Evolutionary conservation across 1,140 invertebrate species (phyloP).

Genomic region (Mercenaria mercenaria): DNA sequence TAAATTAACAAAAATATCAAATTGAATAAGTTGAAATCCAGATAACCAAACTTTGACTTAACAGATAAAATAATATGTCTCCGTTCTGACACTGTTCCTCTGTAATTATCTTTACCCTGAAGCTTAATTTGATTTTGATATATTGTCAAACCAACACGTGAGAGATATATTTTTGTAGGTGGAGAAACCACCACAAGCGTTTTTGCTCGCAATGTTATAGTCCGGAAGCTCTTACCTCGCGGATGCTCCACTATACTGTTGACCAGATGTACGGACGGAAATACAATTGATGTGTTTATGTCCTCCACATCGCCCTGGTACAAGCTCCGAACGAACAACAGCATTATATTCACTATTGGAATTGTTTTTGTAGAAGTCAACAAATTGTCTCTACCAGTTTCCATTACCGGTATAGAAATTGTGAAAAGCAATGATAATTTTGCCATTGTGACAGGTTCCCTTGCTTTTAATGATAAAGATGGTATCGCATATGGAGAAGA

Average conservation of each 20-base stretch:
- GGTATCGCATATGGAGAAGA: background rate
- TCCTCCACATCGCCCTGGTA: slow-evolving; percentile 57
- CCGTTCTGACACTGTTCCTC: too few relatives aligned
- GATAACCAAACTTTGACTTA: too few relatives aligned
- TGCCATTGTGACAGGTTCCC: background rate
- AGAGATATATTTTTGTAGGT: background rate
- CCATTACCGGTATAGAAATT: slow-evolving; percentile 30
- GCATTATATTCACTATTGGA: slow-evolving; percentile 16
- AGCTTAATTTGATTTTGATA: too few relatives aligned
- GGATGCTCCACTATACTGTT: slow-evolving; percentile 39
- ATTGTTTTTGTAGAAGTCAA: slow-evolving; percentile 53
- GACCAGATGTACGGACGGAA: slow-evolving; percentile 32
- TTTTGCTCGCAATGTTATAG: slow-evolving; percentile 6
- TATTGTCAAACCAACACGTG: too few relatives aligned
- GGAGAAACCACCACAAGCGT: background rate
- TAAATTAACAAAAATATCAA: too few relatives aligned
- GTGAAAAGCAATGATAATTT: background rate
- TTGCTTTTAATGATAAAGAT: background rate
- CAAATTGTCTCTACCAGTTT: slow-evolving; percentile 33
- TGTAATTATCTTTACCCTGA: too few relatives aligned
- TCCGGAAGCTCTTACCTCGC: slow-evolving; percentile 21
- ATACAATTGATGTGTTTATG: slow-evolving; percentile 17
- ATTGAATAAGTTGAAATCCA: too few relatives aligned
- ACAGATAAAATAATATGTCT: too few relatives aligned
- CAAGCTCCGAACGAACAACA: background rate